Evolutionary conservation across 2,113 vertebrate species (phyloP).

Genomic region (Pseudois nayaur): DNA sequence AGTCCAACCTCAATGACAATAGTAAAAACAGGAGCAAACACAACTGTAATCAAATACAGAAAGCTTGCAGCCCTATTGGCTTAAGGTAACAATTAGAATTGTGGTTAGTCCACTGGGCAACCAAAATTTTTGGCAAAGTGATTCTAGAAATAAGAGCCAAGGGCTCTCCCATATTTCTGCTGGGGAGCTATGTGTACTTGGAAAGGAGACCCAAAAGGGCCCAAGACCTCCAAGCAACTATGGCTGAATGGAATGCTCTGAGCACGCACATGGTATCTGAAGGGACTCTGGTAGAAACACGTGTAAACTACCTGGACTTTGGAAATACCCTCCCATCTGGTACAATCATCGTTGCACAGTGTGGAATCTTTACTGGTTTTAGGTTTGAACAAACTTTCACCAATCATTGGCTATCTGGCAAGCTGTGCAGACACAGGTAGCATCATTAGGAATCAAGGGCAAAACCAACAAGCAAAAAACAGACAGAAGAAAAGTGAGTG

Average conservation of each 20-base stretch:
- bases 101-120: not conserved
- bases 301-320: not conserved
- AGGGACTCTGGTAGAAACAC: not conserved
- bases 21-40: not conserved
- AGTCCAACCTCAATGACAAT: not conserved
- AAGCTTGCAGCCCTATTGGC: not conserved
- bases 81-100: not conserved
- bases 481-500: not conserved
- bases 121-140: not conserved
- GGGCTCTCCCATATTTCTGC: not conserved
- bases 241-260: not conserved
- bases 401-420: not conserved
- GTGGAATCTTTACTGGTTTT: not conserved
- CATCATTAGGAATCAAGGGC: not conserved
- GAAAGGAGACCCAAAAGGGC: not conserved
- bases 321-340: not conserved
- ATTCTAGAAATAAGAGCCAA: not conserved
- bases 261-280: not conserved
- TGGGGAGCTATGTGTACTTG: not conserved
- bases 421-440: not conserved
- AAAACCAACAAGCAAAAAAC: not conserved
- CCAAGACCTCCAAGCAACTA: not conserved
- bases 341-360: not conserved
- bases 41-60: not conserved
- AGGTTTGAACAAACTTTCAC: not conserved